These are phyloP conservation scores for Bucorvus abyssinicus DNA, from an alignment of 2,797 vertebrate species.

Conservation along the genomic window DNA sequence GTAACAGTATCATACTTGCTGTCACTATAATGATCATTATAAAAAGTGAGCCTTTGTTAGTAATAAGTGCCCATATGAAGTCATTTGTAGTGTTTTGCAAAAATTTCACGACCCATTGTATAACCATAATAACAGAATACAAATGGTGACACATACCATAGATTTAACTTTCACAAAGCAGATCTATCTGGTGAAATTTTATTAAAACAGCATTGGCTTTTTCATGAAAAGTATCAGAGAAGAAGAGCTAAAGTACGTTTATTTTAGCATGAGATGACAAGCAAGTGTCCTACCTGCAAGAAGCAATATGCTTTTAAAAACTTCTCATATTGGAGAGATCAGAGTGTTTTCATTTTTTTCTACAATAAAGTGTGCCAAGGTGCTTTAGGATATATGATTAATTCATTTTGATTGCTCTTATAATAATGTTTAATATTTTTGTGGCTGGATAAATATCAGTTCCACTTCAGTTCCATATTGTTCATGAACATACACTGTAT, in stretches of 20 bases:
- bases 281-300: background rate
- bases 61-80: background rate
- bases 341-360: constrained; percentile 21
- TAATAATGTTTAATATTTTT: background rate
- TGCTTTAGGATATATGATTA: constrained; percentile 8
- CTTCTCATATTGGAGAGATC: background rate
- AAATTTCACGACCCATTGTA: background rate
- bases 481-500: background rate
- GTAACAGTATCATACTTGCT: background rate
- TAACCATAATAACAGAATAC: background rate
- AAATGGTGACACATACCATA: background rate
- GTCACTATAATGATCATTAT: background rate
- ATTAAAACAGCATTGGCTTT: background rate
- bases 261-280: constrained; percentile 16
- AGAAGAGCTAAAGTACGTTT: constrained; percentile 17
- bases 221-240: background rate
- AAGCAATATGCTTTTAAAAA: background rate
- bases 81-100: background rate
- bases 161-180: background rate
- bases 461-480: background rate
- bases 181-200: background rate
- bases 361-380: background rate
- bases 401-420: constrained; percentile 22
- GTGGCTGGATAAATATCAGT: background rate
- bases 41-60: background rate